Base-by-base conservation (phyloP, 2,113 vertebrate genomes). In the Irena cyanogastra region DNA sequence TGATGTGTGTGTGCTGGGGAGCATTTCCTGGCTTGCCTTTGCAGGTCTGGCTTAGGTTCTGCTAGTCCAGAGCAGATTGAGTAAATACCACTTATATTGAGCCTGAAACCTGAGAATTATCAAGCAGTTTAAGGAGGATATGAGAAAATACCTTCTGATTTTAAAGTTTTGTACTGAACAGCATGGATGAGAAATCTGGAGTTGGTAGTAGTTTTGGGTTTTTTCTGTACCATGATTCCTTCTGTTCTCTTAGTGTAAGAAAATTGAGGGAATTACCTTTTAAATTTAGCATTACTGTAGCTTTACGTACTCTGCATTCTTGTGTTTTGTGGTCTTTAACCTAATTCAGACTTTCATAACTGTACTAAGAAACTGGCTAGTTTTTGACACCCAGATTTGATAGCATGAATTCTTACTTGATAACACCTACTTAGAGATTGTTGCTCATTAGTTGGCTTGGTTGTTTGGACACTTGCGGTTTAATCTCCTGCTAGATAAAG, bases 1-100 rank as follows among this genome's bases (percentile, higher is more conserved):
- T 60, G 65, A 6, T 26, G 17, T n/a, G 15, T 8, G 4, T 44
- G 8, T 0, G 0, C 6, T 17, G 16, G 16, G 20, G 28, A 68
- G 13, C 24, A 22, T 47, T 65, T 59, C 35, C 33, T 50, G 13
- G 5, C 56, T 85, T 85, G 16, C 5, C 57, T 85, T 64, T 47
- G 47, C 27, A 64, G 21, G 3, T 47, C 41, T 87, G 11, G 3
- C 41, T 83, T 65, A 69, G 16, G 7, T 30, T 66, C 39, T 45
- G 7, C 33, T 39, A 49, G 54, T 50, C 42, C 39, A 33, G 10
- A 47, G 28, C 3, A 1, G 12, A 17, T 70, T 30, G 28, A 71
- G n/a, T 69, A 41, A 79, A 63, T 52, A 20, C 31, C 16, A 54
- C 19, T 33, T 30, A 10, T 27, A 18, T 15, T 31, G 35, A 41